phyloP scores from a whole-genome alignment of 2,113 vertebrate species.

The Ophthalmolycus amberensis region DNA sequence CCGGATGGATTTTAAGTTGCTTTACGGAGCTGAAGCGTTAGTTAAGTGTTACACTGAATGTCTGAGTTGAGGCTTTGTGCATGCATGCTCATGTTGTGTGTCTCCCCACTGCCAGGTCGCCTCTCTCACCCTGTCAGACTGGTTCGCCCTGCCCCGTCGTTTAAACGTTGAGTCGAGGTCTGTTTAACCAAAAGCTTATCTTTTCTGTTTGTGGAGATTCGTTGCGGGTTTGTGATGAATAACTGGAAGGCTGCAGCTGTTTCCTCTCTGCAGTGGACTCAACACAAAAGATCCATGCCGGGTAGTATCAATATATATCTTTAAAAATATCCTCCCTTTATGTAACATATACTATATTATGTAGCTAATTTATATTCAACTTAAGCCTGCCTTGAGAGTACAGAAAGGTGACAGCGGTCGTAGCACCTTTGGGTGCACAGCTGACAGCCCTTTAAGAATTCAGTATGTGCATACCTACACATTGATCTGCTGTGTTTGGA shows the following conservation, averaged over 20 bases:
- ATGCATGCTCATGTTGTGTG: neutral
- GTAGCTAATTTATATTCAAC: neutral
- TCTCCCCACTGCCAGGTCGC: neutral
- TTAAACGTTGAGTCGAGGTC: conserved; percentile 29
- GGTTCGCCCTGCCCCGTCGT: conserved; percentile 44
- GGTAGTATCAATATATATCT: neutral
- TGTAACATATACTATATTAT: neutral
- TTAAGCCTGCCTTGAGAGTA: neutral
- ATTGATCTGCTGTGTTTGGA: neutral
- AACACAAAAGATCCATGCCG: neutral
- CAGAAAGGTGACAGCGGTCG: neutral
- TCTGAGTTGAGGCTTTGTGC: conserved; percentile 1
- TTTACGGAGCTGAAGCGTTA: conserved; percentile 1
- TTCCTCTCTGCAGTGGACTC: neutral
- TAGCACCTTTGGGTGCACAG: neutral
- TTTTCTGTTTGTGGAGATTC: neutral
- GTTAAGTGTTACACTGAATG: conserved; percentile 10
- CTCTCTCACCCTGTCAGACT: conserved; percentile 32
- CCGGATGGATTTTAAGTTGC: conserved; percentile 36
- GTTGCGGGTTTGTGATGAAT: conserved; percentile 9
- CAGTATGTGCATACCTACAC: neutral
- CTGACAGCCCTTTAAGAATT: neutral
- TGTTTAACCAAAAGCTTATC: conserved; percentile 60
- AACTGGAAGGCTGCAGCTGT: conserved; percentile 14
- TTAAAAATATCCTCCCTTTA: neutral